A percentile compares a stretch with the other conserved stretches of the same genome.
Evolutionary conservation across 1,140 invertebrate species (phyloP).

Genomic region (Formica selysi): DNA sequence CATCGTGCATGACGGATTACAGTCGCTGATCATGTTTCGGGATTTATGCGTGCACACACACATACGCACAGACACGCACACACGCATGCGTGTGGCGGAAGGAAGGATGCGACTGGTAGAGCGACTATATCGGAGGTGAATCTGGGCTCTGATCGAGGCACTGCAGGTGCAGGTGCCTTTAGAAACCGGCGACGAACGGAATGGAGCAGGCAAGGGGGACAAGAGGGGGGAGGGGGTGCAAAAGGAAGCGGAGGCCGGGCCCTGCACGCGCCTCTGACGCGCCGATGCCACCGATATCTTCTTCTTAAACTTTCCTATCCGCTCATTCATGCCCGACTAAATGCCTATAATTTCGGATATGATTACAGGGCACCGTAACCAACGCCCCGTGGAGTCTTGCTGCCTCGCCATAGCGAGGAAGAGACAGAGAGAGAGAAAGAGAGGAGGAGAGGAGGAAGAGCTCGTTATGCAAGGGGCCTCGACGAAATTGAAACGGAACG

Average conservation of each 20-base stretch:
- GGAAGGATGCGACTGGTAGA: slow-evolving; percentile 37
- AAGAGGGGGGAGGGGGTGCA: slow-evolving; percentile 51
- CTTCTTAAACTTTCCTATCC: slow-evolving; percentile 83
- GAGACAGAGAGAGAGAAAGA: background rate
- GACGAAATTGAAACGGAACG: slow-evolving; percentile 82
- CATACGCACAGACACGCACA: background rate
- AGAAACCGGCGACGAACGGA: slow-evolving; percentile 66
- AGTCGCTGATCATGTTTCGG: slow-evolving; percentile 71
- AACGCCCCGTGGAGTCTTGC: slow-evolving; percentile 69
- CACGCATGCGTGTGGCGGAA: slow-evolving; percentile 43
- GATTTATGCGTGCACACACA: slow-evolving; percentile 65
- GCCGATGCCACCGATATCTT: slow-evolving; percentile 83
- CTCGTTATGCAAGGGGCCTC: slow-evolving; percentile 74
- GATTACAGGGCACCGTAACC: slow-evolving; percentile 84
- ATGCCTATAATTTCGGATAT: slow-evolving; percentile 85
- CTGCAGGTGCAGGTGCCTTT: slow-evolving; percentile 77
- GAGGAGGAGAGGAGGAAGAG: background rate
- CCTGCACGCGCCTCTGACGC: slow-evolving; percentile 82
- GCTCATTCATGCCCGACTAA: slow-evolving; percentile 84
- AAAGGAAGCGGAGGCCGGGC: slow-evolving; percentile 60
- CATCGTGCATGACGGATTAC: slow-evolving; percentile 57
- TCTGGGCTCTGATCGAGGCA: slow-evolving; percentile 76
- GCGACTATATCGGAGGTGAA: slow-evolving; percentile 78
- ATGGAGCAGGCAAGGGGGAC: slow-evolving; percentile 40
- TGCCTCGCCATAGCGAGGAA: slow-evolving; percentile 42